A percentile compares a stretch with the other conserved stretches of the same genome.
Conservation (phyloP, 2,113 vertebrate species). For the Gila orcuttii region DNA sequence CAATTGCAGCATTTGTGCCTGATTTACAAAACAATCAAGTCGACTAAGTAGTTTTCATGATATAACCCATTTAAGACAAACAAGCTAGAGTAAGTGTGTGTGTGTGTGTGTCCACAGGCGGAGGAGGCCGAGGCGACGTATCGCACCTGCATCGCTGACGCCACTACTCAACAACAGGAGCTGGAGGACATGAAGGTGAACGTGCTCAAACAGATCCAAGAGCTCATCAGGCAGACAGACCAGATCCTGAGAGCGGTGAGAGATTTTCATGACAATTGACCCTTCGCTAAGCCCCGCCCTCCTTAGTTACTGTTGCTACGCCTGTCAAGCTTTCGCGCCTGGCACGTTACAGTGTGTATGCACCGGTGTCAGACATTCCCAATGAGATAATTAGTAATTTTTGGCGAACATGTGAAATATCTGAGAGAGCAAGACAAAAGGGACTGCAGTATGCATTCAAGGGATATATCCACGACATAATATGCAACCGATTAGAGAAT, state of each 20-base stretch:
- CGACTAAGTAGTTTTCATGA: not conserved
- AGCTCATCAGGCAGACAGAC: conserved; percentile 92
- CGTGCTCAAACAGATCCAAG: conserved; percentile 87
- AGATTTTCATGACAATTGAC: not conserved
- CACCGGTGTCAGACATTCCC: too few species aligned
- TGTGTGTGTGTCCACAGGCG: conserved; percentile 72
- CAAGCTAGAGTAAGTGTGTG: not conserved
- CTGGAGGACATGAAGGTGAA: conserved; percentile 95
- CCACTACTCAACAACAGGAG: conserved; percentile 90
- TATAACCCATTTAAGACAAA: not conserved
- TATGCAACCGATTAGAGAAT: too few species aligned
- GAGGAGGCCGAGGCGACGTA: conserved; percentile 97
- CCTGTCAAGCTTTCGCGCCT: too few species aligned
- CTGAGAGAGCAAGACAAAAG: too few species aligned
- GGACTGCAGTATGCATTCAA: too few species aligned
- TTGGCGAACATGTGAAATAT: too few species aligned
- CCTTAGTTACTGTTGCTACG: too few species aligned
- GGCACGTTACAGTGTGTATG: too few species aligned
- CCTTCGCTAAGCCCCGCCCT: too few species aligned
- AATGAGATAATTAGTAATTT: too few species aligned
- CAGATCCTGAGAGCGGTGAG: conserved; percentile 91
- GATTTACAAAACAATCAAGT: too few species aligned
- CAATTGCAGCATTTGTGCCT: not conserved
- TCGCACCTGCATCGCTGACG: conserved; percentile 88
- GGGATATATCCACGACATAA: too few species aligned